Conservation (phyloP, 1,140 invertebrate species). For the Holcopasites calliopsidis region DNA sequence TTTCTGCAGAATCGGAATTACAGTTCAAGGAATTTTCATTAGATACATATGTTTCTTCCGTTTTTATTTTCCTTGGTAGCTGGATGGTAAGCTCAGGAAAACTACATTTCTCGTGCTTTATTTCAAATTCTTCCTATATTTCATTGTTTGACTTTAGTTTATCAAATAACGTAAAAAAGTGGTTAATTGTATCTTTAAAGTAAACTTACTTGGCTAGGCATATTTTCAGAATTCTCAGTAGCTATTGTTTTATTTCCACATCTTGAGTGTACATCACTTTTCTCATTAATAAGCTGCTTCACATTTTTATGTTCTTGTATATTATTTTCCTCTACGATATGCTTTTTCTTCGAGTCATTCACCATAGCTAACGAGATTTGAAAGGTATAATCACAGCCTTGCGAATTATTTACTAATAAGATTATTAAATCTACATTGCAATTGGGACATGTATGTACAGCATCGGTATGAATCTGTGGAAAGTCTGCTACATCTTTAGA, state of each 20-base stretch:
- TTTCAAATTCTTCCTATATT: not conserved
- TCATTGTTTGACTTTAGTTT: not conserved
- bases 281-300: not conserved
- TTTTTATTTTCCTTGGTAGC: constrained; percentile 5
- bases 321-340: constrained; percentile 11
- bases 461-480: constrained; percentile 33
- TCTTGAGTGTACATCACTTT: not conserved
- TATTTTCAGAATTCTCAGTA: not conserved
- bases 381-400: constrained; percentile 40
- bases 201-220: not conserved
- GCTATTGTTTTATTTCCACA: not conserved
- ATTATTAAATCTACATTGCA: constrained; percentile 60
- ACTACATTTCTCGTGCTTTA: constrained; percentile 1
- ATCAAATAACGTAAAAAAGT: not conserved
- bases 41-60: not conserved
- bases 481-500: constrained; percentile 34
- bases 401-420: constrained; percentile 41
- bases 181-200: not conserved
- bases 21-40: not conserved
- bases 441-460: constrained; percentile 58
- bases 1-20: constrained; percentile 1
- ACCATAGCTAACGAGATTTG: constrained; percentile 52
- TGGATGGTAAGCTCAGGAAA: not conserved
- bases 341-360: constrained; percentile 20
- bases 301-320: constrained; percentile 16